These are phyloP conservation scores for Grapholita molesta DNA, from an alignment of 1,140 invertebrate genomes.

Conservation along the genomic window DNA sequence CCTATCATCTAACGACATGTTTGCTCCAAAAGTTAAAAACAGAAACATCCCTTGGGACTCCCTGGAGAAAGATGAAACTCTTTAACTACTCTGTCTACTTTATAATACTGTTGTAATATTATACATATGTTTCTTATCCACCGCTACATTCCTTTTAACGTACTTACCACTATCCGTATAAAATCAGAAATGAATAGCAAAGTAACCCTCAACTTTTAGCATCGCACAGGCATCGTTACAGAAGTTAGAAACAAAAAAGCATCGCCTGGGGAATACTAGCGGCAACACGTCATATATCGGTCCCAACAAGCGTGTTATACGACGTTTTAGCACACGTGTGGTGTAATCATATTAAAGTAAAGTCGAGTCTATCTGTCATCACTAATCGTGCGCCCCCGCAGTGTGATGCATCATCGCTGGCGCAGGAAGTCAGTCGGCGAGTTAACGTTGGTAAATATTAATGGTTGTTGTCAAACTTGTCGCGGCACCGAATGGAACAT, in stretches of 20 bases:
- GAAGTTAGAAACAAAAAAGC: conserved; percentile 1
- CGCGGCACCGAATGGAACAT: neutral
- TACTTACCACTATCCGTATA: neutral
- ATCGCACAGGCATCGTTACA: neutral
- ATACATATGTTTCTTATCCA: neutral
- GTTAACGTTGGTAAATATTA: conserved; percentile 16
- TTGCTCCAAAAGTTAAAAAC: neutral
- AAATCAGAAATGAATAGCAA: neutral
- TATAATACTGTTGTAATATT: neutral
- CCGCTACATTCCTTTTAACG: neutral
- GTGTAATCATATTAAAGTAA: conserved; percentile 49
- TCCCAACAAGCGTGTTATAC: neutral
- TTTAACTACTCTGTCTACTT: neutral
- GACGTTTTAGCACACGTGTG: conserved; percentile 19
- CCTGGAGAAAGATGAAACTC: neutral
- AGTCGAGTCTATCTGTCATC: conserved; percentile 53
- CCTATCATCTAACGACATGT: neutral
- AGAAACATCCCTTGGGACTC: neutral
- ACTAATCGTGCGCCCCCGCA: conserved; percentile 23
- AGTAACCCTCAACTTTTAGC: neutral
- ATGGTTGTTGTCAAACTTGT: conserved; percentile 13
- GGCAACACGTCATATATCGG: neutral
- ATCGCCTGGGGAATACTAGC: neutral
- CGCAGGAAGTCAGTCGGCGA: conserved; percentile 27
- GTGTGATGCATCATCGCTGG: conserved; percentile 32